A percentile compares a stretch with the other conserved stretches of the same genome.
These are phyloP conservation scores for Chiridota heheva DNA, from an alignment of 35 echinoderm and acorn worm species.

Conservation along the genomic window DNA sequence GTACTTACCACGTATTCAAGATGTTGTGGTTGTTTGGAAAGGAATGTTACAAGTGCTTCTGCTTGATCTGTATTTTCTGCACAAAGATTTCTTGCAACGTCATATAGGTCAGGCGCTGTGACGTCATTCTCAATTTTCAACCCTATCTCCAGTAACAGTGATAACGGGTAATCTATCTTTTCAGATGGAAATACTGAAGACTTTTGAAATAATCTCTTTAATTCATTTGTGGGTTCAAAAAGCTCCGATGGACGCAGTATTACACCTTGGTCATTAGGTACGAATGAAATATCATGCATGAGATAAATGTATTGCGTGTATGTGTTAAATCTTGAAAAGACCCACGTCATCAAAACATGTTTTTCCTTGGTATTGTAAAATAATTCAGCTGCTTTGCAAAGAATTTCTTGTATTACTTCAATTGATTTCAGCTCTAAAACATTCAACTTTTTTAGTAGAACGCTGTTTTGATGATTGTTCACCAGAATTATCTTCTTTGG, in stretches of 20 bases:
- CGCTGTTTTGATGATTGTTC: background rate
- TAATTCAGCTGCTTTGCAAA: background rate
- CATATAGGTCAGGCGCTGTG: background rate
- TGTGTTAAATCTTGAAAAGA: background rate
- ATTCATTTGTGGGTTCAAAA: slow-evolving; percentile 33
- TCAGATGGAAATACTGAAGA: background rate
- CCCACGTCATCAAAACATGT: background rate
- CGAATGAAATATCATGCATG: background rate
- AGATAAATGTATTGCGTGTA: background rate
- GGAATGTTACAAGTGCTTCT: background rate
- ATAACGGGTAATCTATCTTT: background rate
- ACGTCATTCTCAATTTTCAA: slow-evolving; percentile 19
- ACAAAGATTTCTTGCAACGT: background rate
- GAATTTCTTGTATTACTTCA: background rate
- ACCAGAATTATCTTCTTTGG: background rate
- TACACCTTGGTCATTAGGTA: background rate
- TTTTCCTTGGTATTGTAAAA: background rate
- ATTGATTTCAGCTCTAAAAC: background rate
- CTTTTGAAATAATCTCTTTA: background rate
- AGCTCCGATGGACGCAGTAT: slow-evolving; percentile 15
- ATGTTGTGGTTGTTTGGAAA: background rate
- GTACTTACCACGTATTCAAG: background rate
- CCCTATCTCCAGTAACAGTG: slow-evolving; percentile 10
- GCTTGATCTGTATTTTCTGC: background rate
- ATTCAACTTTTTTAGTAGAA: background rate